Percentiles rank a stretch among this genome's conserved stretches.
phyloP scores from a whole-genome alignment of 2,888 invertebrate genomes.

The Tipula vernalis region DNA sequence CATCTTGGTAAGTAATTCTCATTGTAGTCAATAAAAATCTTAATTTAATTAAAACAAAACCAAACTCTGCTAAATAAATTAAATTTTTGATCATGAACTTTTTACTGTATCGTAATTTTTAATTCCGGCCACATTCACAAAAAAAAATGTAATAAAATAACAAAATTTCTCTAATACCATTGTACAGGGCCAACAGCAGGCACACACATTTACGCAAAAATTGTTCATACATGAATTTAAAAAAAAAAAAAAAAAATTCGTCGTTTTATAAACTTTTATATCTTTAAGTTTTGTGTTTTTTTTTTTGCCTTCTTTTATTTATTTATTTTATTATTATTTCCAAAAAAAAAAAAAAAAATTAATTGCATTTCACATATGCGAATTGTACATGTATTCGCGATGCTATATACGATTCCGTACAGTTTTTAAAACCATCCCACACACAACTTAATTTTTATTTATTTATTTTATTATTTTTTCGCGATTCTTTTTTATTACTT shows the following conservation, averaged over 20 bases:
- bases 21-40: too few species aligned
- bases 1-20: too few species aligned
- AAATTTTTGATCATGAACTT: not conserved
- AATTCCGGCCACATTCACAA: not conserved
- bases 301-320: not conserved
- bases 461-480: not conserved
- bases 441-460: not conserved
- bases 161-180: not conserved
- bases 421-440: not conserved
- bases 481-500: not conserved
- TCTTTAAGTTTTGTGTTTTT: not conserved
- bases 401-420: not conserved
- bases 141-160: not conserved
- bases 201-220: not conserved
- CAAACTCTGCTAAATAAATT: too few species aligned
- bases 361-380: constrained; percentile 4
- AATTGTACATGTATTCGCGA: not conserved
- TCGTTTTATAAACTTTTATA: not conserved
- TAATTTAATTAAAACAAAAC: too few species aligned
- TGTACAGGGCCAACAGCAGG: not conserved
- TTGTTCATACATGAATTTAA: not conserved
- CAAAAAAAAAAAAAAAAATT: not conserved
- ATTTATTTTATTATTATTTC: not conserved
- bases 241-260: not conserved
- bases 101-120: not conserved